Evolutionary conservation across 2,888 invertebrate species (phyloP).

Genomic region (Ypsolopha sequella): DNA sequence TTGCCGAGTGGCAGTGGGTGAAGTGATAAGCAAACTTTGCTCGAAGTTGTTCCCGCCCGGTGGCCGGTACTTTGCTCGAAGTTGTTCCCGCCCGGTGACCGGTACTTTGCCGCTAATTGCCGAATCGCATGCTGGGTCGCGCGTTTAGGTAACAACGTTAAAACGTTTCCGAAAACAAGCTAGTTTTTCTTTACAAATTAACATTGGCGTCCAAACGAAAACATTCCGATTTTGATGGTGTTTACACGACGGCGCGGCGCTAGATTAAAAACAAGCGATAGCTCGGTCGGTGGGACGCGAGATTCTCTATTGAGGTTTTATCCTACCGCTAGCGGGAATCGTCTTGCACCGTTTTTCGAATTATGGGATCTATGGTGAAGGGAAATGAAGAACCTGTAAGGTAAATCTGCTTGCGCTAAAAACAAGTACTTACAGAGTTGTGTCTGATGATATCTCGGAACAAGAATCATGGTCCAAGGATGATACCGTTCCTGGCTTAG

Average conservation of each 20-base stretch:
- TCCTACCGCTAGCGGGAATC: too few relatives aligned
- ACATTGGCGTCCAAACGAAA: background rate
- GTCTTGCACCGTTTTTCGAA: too few relatives aligned
- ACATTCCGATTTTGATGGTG: background rate
- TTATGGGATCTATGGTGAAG: too few relatives aligned
- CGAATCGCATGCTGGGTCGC: constrained; percentile 38
- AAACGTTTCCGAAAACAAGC: constrained; percentile 59
- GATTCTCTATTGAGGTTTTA: too few relatives aligned
- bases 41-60: background rate
- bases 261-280: too few relatives aligned
- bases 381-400: too few relatives aligned
- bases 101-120: constrained; percentile 30
- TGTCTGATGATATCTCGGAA: too few relatives aligned
- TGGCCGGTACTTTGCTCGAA: constrained; percentile 3
- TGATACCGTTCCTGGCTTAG: too few relatives aligned
- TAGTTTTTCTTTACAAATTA: constrained; percentile 40
- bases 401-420: too few relatives aligned
- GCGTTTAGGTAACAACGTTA: constrained; percentile 41
- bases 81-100: background rate
- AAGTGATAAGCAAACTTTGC: constrained; percentile 4
- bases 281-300: too few relatives aligned
- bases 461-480: too few relatives aligned
- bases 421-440: too few relatives aligned
- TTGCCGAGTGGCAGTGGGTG: background rate
- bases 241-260: background rate